These are phyloP conservation scores for Plagiodera versicolora DNA, from an alignment of 2,888 invertebrate genomes.

Conservation along the genomic window DNA sequence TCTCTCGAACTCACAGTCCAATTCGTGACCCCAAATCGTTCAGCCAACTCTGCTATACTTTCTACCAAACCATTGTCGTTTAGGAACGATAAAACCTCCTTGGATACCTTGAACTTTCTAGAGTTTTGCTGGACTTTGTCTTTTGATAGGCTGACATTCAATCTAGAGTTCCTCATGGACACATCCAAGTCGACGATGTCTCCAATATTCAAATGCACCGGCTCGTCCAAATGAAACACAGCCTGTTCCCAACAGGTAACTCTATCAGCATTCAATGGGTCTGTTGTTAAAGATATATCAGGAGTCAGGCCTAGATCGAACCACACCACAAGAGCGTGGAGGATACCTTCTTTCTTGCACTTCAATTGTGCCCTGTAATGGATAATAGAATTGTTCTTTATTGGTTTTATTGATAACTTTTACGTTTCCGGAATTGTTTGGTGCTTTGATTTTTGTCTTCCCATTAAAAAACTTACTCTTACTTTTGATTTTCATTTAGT, in stretches of 20 bases:
- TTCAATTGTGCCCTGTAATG: conserved; percentile 13
- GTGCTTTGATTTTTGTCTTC: too few species aligned
- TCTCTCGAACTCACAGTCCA: conserved; percentile 37
- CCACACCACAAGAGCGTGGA: conserved; percentile 72
- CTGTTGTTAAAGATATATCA: conserved; percentile 63
- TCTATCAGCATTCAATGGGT: conserved; percentile 57
- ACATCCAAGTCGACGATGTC: conserved; percentile 34
- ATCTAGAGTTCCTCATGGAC: conserved; percentile 50
- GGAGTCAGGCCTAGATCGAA: conserved; percentile 72
- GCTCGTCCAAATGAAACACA: conserved; percentile 63
- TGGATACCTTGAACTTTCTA: conserved; percentile 36
- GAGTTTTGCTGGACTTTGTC: neutral
- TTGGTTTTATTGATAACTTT: too few species aligned
- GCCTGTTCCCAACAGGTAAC: conserved; percentile 79
- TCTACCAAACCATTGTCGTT: conserved; percentile 49
- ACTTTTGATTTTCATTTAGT: conserved; percentile 32
- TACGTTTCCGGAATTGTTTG: too few species aligned
- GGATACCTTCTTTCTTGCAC: conserved; percentile 54
- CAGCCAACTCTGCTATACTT: conserved; percentile 35
- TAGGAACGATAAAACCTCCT: conserved; percentile 44
- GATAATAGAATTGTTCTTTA: too few species aligned
- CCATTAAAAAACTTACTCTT: neutral
- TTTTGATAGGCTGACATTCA: conserved; percentile 48
- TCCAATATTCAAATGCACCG: conserved; percentile 40
- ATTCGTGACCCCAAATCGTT: conserved; percentile 50